Evolutionary conservation across 1,140 invertebrate genomes (phyloP).

Genomic region (Eumeta japonica): DNA sequence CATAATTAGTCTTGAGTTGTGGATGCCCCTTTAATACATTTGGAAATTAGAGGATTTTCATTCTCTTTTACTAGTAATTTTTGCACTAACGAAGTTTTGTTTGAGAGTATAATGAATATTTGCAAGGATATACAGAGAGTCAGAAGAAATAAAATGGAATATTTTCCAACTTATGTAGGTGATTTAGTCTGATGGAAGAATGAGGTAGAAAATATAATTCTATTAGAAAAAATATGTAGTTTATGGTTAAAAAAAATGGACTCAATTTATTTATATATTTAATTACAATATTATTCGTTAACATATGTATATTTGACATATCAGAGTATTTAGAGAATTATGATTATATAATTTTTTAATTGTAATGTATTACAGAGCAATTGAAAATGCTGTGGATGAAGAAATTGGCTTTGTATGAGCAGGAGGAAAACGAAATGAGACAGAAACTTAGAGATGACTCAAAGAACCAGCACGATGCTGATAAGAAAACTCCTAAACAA

Average conservation of each 20-base stretch:
- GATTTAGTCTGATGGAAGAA: too few relatives aligned
- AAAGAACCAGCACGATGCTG: constrained; percentile 3
- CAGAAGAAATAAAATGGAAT: too few relatives aligned
- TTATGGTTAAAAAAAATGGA: neutral
- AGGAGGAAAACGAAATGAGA: constrained; percentile 54
- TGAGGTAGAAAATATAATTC: constrained; percentile 1
- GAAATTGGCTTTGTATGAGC: constrained; percentile 50
- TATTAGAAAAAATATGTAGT: constrained; percentile 4
- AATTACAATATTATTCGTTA: neutral
- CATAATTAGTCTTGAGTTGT: too few relatives aligned
- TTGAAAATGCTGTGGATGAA: constrained; percentile 46
- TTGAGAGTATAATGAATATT: too few relatives aligned
- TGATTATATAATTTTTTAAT: too few relatives aligned
- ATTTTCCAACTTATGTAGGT: too few relatives aligned
- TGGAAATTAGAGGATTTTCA: too few relatives aligned
- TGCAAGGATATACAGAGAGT: too few relatives aligned
- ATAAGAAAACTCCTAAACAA: constrained; percentile 14
- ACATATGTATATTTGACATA: neutral
- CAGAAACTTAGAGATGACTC: constrained; percentile 45
- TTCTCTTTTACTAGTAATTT: too few relatives aligned
- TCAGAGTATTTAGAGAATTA: neutral
- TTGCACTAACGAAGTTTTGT: too few relatives aligned
- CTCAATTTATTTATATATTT: neutral
- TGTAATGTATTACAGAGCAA: too few relatives aligned
- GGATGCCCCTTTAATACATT: too few relatives aligned